Evolutionary conservation across 2,888 invertebrate species (phyloP).

Genomic region (Phorcus lineatus): DNA sequence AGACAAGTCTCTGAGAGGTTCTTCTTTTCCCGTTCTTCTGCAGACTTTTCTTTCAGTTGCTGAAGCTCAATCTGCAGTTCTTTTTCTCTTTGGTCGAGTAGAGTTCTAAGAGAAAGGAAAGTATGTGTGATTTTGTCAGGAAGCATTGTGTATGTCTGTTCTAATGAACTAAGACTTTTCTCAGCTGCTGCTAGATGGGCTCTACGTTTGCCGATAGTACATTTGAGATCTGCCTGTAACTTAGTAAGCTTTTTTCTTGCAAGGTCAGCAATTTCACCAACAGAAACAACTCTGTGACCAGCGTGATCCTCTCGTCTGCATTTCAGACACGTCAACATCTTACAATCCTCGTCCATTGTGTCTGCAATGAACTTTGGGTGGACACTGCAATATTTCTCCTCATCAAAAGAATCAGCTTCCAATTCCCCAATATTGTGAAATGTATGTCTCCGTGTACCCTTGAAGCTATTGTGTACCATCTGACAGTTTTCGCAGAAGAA

Average conservation of each 20-base stretch:
- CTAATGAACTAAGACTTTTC: not conserved
- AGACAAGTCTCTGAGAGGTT: too few relatives aligned
- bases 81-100: not conserved
- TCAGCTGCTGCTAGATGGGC: not conserved
- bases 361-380: not conserved
- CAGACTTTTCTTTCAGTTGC: not conserved
- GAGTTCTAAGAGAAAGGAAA: not conserved
- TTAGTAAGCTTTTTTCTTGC: not conserved
- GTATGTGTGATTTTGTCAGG: not conserved
- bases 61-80: not conserved
- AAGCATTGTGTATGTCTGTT: not conserved
- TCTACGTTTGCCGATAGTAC: not conserved
- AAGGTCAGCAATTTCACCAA: not conserved
- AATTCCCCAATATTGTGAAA: too few relatives aligned
- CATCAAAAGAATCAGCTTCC: too few relatives aligned
- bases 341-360: not conserved
- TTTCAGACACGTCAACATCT: not conserved
- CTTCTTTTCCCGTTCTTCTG: too few relatives aligned
- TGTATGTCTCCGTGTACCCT: not conserved
- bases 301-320: not conserved
- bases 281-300: not conserved
- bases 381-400: not conserved
- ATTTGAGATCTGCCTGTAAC: not conserved
- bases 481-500: not conserved
- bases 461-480: not conserved